Base-by-base conservation (phyloP, 2,797 vertebrate species). In the Sebastes diaconus region DNA sequence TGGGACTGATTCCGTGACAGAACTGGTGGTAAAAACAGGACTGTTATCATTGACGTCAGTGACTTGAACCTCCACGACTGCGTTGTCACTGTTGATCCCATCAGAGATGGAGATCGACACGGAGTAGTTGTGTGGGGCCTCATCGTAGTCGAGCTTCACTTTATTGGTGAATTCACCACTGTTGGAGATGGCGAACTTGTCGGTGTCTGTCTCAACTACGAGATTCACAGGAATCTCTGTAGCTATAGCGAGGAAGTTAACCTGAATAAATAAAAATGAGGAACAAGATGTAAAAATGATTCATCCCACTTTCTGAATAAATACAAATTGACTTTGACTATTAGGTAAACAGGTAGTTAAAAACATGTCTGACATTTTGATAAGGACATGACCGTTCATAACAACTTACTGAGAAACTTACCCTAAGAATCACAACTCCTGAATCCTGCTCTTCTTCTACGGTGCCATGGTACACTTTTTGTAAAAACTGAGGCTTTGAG, bases 11-110 rank as follows among this genome's bases (percentile, higher is more conserved):
- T 60, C 0, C 1, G 76, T 57, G 67, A 90, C 3, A 8, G n/a
- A 83, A 59, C 1, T 68, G 22, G 2, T 3, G 32, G 4, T 59
- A 71, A 97, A 96, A 39, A 84, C 73, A 0, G 96, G 96, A 32
- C 79, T 88, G 86, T 96, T 95, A 55, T 97, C 96, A 1, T 97
- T 97, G 87, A 96, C 10, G 12, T 97, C 96, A 2, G 79, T 89
- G 50, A 97, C 95, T 3, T 77, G 75, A 58, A 97, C 52, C 68
- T 93, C 55, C 36, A 96, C 94, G 0, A 67, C 84, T 5, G 95
- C 91, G 4, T 68, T 85, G 69, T 96, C 94, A 2, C 8, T 29
- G 59, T 0, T n/a, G 3, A 3, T 66, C 12, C 94, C 94, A 7
- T 96, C 95, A 4, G 95, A 90, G 81, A 97, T 84, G 32, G 95